Conservation (phyloP, 1,140 invertebrate genomes). For the Trachymyrmex cornetzi region DNA sequence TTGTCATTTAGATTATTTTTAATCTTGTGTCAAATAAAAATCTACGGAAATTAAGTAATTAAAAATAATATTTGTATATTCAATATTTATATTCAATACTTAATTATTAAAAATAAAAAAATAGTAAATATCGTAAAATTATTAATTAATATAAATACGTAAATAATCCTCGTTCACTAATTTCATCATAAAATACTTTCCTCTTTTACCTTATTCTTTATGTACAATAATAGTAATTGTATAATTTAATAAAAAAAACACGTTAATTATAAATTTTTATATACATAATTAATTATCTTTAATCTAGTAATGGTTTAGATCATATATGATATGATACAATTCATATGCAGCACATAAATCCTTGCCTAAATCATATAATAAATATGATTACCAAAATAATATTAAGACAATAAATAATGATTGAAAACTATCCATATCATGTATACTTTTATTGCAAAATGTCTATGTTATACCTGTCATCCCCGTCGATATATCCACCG, state of each 20-base stretch:
- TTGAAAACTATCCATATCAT: not conserved
- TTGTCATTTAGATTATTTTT: not conserved
- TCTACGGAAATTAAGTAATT: not conserved
- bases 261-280: not conserved
- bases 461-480: not conserved
- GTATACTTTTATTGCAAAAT: not conserved
- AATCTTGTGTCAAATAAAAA: not conserved
- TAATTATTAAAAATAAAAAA: not conserved
- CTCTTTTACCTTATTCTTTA: not conserved
- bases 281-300: not conserved
- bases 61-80: too few relatives aligned
- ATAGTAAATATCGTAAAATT: conserved; percentile 1
- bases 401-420: not conserved
- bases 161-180: not conserved
- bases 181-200: not conserved
- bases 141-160: not conserved
- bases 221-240: not conserved
- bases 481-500: not conserved
- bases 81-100: not conserved
- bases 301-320: not conserved
- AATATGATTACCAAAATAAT: not conserved
- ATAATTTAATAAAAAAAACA: not conserved
- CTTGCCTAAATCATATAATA: not conserved
- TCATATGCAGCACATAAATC: not conserved
- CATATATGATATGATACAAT: not conserved